Percentiles rank a stretch among this genome's conserved stretches.
Conservation (phyloP, 2,888 invertebrate species). For the Acleris cristana region DNA sequence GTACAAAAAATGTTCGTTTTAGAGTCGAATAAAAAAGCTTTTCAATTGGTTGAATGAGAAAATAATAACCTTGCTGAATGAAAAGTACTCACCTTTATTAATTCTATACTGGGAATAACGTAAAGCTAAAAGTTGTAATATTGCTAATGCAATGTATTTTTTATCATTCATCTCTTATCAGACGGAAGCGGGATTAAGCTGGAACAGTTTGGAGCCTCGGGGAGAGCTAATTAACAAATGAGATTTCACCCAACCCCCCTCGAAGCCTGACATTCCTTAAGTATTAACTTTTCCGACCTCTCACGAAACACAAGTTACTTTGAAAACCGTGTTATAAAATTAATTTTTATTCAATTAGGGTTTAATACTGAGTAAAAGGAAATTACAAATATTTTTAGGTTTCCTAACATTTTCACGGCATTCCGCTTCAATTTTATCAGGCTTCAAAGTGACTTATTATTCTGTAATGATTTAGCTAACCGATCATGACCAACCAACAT, state of each 20-base stretch:
- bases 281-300: conserved; percentile 20
- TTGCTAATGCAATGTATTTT: conserved; percentile 32
- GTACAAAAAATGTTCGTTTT: too few species aligned
- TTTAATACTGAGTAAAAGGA: too few species aligned
- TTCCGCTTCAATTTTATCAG: too few species aligned
- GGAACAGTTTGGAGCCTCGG: conserved; percentile 24
- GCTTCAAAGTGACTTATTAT: too few species aligned
- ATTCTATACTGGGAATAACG: not conserved
- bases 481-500: too few species aligned
- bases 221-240: conserved; percentile 38
- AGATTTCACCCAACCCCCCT: conserved; percentile 30
- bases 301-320: conserved; percentile 16
- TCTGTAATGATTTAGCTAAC: too few species aligned
- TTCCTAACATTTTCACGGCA: too few species aligned
- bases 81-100: not conserved
- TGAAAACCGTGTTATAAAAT: not conserved
- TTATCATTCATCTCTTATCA: conserved; percentile 37
- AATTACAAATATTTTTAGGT: too few species aligned
- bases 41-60: too few species aligned
- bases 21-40: too few species aligned
- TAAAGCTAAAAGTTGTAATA: conserved; percentile 23
- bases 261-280: conserved; percentile 15
- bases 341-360: not conserved
- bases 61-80: too few species aligned
- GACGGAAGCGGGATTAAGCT: conserved; percentile 18